Evolutionary conservation across 2,113 vertebrate genomes (phyloP), one percentile per base, ranked within the genome.

Genomic region (Acrocephalus kingi): DNA sequence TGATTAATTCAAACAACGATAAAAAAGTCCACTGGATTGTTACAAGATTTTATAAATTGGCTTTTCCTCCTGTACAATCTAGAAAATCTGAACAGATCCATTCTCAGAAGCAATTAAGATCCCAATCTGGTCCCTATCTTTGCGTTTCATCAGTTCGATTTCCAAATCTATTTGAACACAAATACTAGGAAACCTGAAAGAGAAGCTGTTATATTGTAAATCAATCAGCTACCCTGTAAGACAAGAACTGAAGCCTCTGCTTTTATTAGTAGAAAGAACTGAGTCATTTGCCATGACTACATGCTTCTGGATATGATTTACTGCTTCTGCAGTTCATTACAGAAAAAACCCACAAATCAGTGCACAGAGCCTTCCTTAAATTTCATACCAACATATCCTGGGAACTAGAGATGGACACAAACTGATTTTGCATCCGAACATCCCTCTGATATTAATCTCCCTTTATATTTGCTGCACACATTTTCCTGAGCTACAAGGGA

Each of bases 71-170:
- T 71, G 78, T 71, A 74, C 61, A 88, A 84, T 77, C 92, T 67
- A 83, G 75, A 74, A 86, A 86, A 91, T 92, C 84, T 89, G 62
- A 72, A 56, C 86, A 84, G 83, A 94, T 90, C 75, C 71, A 37
- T 95, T 86, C 90, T 92, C 87, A 93, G 68, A 86, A 94, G 79
- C 76, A 96, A 96, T 94, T 90, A 94, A 95, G 95, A 94, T 94
- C 79, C 61, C 75, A 93, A 90, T 92, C 92, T 75, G 41, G 62
- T 61, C 64, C 76, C 72, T 87, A 81, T 93, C 92, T 93, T 74
- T 15, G 4, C 45, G 90, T 94, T 96, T 81, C 85, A 93, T 95
- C 90, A 61, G 67, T 85, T 93, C 2, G 37, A 64, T 93, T 95
- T 95, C 92, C 92, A 91, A 92, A 95, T 84, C 88, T 89, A 90